phyloP scores from a whole-genome alignment of 2,113 vertebrate species.

The Condylura cristata region DNA sequence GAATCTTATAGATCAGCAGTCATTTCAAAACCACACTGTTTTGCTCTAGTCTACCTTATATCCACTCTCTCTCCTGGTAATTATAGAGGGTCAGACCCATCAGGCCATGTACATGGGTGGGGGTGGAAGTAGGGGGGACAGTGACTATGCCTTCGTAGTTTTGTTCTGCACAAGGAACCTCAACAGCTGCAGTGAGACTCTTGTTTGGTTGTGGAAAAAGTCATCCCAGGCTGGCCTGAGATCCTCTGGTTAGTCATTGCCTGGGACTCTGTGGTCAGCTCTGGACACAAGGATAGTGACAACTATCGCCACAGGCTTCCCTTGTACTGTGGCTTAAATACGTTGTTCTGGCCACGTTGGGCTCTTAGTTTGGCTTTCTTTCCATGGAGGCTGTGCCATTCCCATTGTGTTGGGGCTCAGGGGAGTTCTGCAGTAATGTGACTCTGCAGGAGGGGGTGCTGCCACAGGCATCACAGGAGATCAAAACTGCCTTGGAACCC shows the following conservation, averaged over 20 bases:
- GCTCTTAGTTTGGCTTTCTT: neutral
- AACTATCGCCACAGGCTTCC: neutral
- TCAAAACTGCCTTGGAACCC: neutral
- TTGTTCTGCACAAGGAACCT: conserved; percentile 4
- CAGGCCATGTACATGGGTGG: neutral
- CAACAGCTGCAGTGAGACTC: neutral
- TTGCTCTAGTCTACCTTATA: neutral
- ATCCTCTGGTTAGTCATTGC: conserved; percentile 45
- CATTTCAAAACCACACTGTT: neutral
- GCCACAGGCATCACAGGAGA: neutral
- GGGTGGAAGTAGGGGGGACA: too few relatives aligned
- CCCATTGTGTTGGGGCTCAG: conserved; percentile 39
- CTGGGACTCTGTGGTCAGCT: neutral
- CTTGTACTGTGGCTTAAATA: neutral
- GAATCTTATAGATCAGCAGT: neutral
- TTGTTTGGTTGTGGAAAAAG: neutral
- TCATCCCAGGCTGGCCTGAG: conserved; percentile 5
- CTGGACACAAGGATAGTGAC: neutral
- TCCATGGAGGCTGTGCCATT: neutral
- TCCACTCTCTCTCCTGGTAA: neutral
- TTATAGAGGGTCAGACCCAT: neutral
- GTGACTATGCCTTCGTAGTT: neutral
- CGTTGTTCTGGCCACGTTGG: conserved; percentile 2
- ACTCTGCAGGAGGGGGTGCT: neutral
- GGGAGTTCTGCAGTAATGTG: neutral